These are phyloP conservation scores for Nyctibius bracteatus DNA, from an alignment of 2,113 vertebrate species.

Conservation along the genomic window DNA sequence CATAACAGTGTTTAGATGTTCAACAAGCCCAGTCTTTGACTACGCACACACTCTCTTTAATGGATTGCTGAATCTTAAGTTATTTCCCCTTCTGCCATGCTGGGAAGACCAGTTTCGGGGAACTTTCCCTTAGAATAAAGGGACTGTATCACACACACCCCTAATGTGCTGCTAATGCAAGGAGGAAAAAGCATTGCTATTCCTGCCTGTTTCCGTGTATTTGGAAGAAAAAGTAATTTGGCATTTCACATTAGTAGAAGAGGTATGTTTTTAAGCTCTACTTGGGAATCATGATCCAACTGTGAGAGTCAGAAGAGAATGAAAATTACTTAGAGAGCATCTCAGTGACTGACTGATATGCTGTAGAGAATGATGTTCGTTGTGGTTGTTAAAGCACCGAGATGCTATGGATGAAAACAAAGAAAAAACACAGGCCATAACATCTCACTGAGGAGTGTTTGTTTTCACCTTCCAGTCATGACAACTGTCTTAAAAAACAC, in stretches of 20 bases:
- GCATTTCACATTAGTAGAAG: not conserved
- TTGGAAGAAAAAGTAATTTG: not conserved
- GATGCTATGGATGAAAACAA: not conserved
- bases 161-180: not conserved
- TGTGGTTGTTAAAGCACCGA: not conserved
- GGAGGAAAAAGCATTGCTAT: not conserved
- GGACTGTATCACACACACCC: rapidly evolving
- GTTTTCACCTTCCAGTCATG: not conserved
- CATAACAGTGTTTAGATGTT: not conserved
- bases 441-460: not conserved
- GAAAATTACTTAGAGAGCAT: not conserved
- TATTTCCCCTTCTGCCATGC: not conserved
- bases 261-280: not conserved
- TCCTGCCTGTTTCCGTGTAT: not conserved
- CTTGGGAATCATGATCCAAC: not conserved
- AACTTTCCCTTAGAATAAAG: not conserved
- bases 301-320: not conserved
- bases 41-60: not conserved
- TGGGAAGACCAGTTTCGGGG: not conserved
- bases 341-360: not conserved
- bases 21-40: not conserved
- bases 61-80: not conserved
- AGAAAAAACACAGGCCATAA: not conserved
- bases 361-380: not conserved
- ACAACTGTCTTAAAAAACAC: not conserved